Evolutionary conservation across 2,888 invertebrate species (phyloP).

Genomic region (Drosophila formosana): DNA sequence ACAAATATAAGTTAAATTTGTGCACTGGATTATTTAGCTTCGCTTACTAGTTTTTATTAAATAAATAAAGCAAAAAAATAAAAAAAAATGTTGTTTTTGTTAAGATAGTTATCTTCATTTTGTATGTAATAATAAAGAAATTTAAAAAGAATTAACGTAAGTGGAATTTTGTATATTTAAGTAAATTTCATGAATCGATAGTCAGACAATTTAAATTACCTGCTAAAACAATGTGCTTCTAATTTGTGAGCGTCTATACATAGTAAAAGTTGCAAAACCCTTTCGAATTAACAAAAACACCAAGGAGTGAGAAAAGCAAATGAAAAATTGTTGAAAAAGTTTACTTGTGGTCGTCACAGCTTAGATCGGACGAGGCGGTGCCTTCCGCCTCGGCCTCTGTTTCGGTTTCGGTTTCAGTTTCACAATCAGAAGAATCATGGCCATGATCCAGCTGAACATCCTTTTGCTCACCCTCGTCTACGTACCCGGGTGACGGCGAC

Average conservation of each 20-base stretch:
- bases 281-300: slow-evolving; percentile 21
- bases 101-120: no score
- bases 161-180: no score
- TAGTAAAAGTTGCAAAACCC: slow-evolving; percentile 7
- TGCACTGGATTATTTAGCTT: no score
- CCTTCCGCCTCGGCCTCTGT: slow-evolving; percentile 17
- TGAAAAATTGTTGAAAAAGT: slow-evolving; percentile 42
- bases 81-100: no score
- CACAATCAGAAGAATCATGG: slow-evolving; percentile 25
- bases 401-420: slow-evolving; percentile 11
- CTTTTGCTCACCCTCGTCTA: slow-evolving; percentile 46
- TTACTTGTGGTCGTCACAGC: slow-evolving; percentile 77
- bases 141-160: no score
- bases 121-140: no score
- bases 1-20: no score
- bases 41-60: no score
- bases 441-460: slow-evolving; percentile 26
- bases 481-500: slow-evolving; percentile 84
- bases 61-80: no score
- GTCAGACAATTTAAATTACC: no score
- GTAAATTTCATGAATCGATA: no score
- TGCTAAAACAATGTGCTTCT: no score
- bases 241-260: slow-evolving; percentile 10
- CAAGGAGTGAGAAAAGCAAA: slow-evolving; percentile 29
- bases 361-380: slow-evolving; percentile 44